Percentiles rank a stretch among this genome's conserved stretches.
These are phyloP conservation scores for Rhinogobius similis DNA, from an alignment of 2,113 vertebrate species.

Conservation along the genomic window DNA sequence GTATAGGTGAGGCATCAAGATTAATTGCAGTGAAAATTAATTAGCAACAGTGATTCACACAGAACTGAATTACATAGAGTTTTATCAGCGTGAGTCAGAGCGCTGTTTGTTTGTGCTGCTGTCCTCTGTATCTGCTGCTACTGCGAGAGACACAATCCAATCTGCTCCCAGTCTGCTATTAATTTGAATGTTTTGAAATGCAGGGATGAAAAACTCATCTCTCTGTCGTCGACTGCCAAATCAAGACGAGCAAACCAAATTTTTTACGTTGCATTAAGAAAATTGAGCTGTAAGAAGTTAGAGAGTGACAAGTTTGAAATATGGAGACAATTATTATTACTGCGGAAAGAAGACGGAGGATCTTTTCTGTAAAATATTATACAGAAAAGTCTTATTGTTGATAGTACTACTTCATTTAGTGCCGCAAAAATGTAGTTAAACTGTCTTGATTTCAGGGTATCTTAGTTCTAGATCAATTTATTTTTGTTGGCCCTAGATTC, in stretches of 20 bases:
- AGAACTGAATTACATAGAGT: constrained; percentile 67
- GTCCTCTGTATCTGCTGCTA: constrained; percentile 22
- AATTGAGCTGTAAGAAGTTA: constrained; percentile 10
- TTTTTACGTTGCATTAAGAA: constrained; percentile 17
- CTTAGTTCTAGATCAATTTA: too few relatives aligned
- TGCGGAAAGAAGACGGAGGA: background rate
- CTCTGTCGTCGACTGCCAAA: constrained; percentile 43
- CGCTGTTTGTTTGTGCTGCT: constrained; percentile 34
- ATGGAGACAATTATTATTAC: background rate
- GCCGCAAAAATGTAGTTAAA: too few relatives aligned
- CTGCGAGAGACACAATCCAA: constrained; percentile 44
- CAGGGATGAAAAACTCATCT: constrained; percentile 37
- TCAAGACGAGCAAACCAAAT: constrained; percentile 23
- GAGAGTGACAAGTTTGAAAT: background rate
- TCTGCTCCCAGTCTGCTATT: constrained; percentile 49
- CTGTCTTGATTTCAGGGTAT: too few relatives aligned
- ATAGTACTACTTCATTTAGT: background rate
- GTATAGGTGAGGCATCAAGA: constrained; percentile 68
- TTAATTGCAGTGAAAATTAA: constrained; percentile 75
- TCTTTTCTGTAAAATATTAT: background rate
- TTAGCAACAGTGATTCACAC: constrained; percentile 67
- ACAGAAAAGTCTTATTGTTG: background rate
- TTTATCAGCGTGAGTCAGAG: constrained; percentile 67
- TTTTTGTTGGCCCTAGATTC: too few relatives aligned
- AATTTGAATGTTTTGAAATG: constrained; percentile 55